phyloP scores from a whole-genome alignment of 2,113 vertebrate genomes.

The Actinemys pallida region DNA sequence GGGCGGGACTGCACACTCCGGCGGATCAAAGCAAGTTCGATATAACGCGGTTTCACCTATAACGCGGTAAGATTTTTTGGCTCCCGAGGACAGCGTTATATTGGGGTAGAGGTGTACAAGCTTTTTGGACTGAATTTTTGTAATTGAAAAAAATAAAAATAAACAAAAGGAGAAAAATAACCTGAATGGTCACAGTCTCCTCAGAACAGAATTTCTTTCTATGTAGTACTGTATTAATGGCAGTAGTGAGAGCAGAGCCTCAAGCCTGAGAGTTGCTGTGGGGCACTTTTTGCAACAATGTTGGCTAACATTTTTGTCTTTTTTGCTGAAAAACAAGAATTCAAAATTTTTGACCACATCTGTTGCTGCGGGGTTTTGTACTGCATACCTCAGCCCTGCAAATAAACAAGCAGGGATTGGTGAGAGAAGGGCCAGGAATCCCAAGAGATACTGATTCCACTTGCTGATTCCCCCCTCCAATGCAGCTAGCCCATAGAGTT shows the following conservation, averaged over 20 bases:
- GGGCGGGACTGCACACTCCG: too few species aligned
- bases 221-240: not conserved
- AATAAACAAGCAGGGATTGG: not conserved
- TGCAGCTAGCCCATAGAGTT: not conserved
- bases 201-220: not conserved
- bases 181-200: not conserved
- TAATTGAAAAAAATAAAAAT: not conserved
- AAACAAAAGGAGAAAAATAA: not conserved
- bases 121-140: not conserved
- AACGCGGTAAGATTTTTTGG: too few species aligned
- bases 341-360: not conserved
- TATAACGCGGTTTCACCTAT: too few species aligned
- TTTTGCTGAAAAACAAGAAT: not conserved
- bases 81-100: too few species aligned
- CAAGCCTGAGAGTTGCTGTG: not conserved
- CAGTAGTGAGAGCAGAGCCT: not conserved
- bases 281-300: rapidly evolving
- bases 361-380: not conserved
- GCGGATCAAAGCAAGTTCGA: too few species aligned
- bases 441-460: too few species aligned
- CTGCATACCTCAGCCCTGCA: not conserved
- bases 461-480: not conserved
- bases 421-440: not conserved
- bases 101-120: not conserved
- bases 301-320: not conserved